Evolutionary conservation across 2,797 vertebrate genomes (phyloP), one percentile per base, ranked within the genome.

Genomic region (Distichodus sexfasciatus): DNA sequence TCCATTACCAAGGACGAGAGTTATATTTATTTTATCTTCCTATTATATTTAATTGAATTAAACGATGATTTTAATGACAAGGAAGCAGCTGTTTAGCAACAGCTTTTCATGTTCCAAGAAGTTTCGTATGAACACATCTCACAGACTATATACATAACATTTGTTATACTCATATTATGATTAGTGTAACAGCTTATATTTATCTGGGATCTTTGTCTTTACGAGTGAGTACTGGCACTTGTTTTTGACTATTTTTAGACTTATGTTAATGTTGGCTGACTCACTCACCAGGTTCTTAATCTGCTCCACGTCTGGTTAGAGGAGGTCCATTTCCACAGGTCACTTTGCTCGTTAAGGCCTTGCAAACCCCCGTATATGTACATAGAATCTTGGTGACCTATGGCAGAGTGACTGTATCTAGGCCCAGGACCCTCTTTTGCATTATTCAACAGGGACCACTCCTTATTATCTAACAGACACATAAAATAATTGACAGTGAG

Each of bases 261-360:
- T n/a, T n/a, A n/a, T 57, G 36, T n/a, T 3, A 8, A 2, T 1
- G 1, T 38, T 83, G 21, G 10, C n/a, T n/a, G 24, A 51, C 38
- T 53, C 35, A 50, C 77, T 91, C 71, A 94, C 94, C 79, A 92
- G 69, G 81, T 88, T 82, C 69, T 92, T 79, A 96, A 90, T 63
- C 63, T 87, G 74, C 78, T 90, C 93, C 93, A 95, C 17, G 67
- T 81, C 58, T 82, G 79, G 80, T 55, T 88, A 70, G 23, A 50
- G 7, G 86, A 89, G 69, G 85, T 90, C 92, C 94, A 96, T 69
- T 67, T 92, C 94, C 94, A 94, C 74, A 97, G 85, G 84, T 96
- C 94, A 41, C 84, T 93, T 83, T 94, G 93, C 80, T 97, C 94
- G 2, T 72, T 82, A 55, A 96, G 76, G 17, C 92, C 91, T 75